Evolutionary conservation across 2,113 vertebrate genomes (phyloP), one percentile per base, ranked within the genome.

Genomic region (Lipotes vexillifer): DNA sequence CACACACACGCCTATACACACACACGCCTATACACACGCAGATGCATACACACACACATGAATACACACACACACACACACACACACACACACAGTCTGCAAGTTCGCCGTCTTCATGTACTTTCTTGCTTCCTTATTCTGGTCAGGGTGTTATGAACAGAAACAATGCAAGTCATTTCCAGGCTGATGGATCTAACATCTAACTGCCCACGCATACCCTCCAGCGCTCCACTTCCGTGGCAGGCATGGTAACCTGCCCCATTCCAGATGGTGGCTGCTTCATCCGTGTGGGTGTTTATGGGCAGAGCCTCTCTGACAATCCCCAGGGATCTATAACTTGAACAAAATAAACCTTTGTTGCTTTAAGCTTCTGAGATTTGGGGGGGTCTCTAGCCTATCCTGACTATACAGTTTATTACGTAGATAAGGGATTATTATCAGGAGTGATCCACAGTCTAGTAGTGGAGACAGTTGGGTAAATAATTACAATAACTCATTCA

Each of bases 201-300:
- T 36, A 12, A 61, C 18, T 41, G 6, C 55, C 15, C 13, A 4
- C 15, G 4, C 61, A 8, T 23, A 17, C 46, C 27, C 29, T 65
- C 27, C 23, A 6, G 14, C 46, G 11, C 33, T 38, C 15, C 1
- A 12, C 25, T 17, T 23, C 13, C 8, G 7, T 14, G 44, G 55
- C 55, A 20, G 10, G 6, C 11, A 0, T 7, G 11, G 10, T 46
- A 14, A 20, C 7, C 6, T 0, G 3, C 17, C 23, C 71, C 31
- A 33, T 12, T 63, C 36, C 55, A 25, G 44, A 77, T n/a, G 44
- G 21, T 27, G 15, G 6, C 61, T 59, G 75, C 31, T 66, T 72
- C 6, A 2, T 31, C 33, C 9, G 29, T 2, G 3, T 15, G 17
- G 3, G 2, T 89, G 49, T 78, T 78, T 44, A 25, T 69, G n/a